Evolutionary conservation across 2,797 vertebrate genomes (phyloP).

Genomic region (Ara ararauna): DNA sequence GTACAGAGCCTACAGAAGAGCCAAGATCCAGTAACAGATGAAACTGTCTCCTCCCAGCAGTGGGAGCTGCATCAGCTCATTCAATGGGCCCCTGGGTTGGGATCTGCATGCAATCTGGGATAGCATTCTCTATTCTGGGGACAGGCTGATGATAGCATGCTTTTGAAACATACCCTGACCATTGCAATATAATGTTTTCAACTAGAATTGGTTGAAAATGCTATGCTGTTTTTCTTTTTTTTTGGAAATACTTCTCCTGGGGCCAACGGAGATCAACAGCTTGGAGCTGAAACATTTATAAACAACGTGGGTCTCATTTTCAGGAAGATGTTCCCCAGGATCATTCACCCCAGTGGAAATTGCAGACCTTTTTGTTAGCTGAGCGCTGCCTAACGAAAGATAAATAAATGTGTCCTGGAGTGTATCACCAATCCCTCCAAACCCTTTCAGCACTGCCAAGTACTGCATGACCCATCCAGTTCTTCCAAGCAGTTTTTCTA

Average conservation of each 20-base stretch:
- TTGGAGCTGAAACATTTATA: background rate
- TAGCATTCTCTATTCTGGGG: background rate
- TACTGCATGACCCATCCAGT: background rate
- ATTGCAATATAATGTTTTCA: background rate
- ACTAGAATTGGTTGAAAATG: background rate
- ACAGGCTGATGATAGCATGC: background rate
- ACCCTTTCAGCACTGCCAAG: background rate
- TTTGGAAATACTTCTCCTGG: background rate
- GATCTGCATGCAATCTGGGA: background rate
- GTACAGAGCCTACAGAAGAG: background rate
- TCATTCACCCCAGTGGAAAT: conserved; percentile 6
- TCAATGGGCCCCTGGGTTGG: background rate
- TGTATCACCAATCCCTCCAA: background rate
- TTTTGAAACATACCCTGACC: background rate
- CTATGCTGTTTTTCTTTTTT: background rate
- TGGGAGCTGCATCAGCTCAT: background rate
- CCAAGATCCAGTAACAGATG: conserved; percentile 3
- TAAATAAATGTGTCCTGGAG: background rate
- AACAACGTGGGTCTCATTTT: background rate
- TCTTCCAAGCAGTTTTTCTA: background rate
- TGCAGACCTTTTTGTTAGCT: conserved; percentile 27
- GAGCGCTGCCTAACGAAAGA: conserved; percentile 15
- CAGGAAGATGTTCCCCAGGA: background rate
- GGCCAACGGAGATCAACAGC: background rate
- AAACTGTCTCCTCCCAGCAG: background rate